phyloP scores from a whole-genome alignment of 2,113 vertebrate genomes.

The Stegostoma tigrinum region DNA sequence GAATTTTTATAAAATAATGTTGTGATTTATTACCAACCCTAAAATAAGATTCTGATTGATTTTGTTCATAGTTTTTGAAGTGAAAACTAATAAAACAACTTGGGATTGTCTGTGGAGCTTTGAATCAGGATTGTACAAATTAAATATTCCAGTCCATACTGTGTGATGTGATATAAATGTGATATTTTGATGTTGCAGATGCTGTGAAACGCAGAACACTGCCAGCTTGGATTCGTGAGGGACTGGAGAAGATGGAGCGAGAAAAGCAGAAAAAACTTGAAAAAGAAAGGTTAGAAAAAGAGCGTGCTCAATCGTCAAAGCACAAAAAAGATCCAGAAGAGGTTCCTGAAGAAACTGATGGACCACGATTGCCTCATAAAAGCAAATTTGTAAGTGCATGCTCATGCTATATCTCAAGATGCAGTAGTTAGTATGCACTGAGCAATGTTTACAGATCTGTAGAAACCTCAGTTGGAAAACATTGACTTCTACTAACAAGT shows the following conservation, averaged over 20 bases:
- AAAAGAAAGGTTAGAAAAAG: slow-evolving; percentile 87
- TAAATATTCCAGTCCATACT: neutral
- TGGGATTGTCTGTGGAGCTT: neutral
- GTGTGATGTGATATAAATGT: too few relatives aligned
- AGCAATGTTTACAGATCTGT: neutral
- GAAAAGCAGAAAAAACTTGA: slow-evolving; percentile 96
- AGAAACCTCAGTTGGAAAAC: neutral
- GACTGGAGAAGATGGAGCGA: slow-evolving; percentile 96
- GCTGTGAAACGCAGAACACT: slow-evolving; percentile 92
- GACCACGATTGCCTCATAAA: slow-evolving; percentile 81
- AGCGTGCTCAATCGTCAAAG: slow-evolving; percentile 79
- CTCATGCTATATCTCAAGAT: neutral
- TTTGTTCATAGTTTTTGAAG: neutral
- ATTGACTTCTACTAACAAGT: neutral
- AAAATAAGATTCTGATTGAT: neutral
- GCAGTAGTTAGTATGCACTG: neutral
- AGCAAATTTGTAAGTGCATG: slow-evolving; percentile 93
- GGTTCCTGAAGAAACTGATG: slow-evolving; percentile 68
- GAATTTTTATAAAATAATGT: neutral
- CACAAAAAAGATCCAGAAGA: slow-evolving; percentile 70
- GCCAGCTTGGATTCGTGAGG: slow-evolving; percentile 97
- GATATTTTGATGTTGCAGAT: slow-evolving; percentile 55
- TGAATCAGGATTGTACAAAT: neutral
- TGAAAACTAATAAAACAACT: neutral
- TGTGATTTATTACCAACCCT: neutral